These are phyloP conservation scores for Sitophilus oryzae DNA, from an alignment of 1,140 invertebrate species.

Conservation along the genomic window DNA sequence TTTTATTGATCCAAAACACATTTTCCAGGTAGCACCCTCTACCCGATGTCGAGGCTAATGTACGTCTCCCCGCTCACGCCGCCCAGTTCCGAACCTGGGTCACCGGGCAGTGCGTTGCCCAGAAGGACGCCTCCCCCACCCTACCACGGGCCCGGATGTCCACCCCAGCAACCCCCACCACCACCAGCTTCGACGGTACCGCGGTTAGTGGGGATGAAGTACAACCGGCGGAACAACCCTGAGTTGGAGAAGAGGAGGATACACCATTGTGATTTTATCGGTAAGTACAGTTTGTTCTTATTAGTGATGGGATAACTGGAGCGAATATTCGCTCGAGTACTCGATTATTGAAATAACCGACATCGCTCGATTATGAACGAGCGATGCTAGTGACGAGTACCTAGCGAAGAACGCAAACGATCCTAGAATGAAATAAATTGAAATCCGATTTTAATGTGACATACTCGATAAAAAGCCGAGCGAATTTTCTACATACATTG, in stretches of 20 bases:
- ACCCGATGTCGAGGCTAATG: slow-evolving; percentile 52
- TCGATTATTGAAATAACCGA: no score
- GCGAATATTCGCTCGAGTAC: no score
- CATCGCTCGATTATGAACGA: no score
- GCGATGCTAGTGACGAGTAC: slow-evolving; percentile 3
- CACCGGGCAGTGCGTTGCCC: slow-evolving; percentile 56
- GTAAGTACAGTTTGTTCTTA: slow-evolving; percentile 52
- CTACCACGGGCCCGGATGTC: slow-evolving; percentile 51
- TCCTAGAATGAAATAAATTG: no score
- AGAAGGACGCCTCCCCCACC: slow-evolving; percentile 58
- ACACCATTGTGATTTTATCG: slow-evolving; percentile 91
- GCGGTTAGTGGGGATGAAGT: slow-evolving; percentile 49
- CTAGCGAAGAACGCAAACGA: no score
- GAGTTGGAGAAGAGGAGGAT: slow-evolving; percentile 91
- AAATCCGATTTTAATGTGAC: no score
- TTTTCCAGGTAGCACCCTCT: slow-evolving; percentile 37
- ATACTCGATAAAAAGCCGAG: no score
- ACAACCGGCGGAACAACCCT: slow-evolving; percentile 92
- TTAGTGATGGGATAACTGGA: no score
- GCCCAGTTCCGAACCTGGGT: slow-evolving; percentile 76
- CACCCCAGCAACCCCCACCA: slow-evolving; percentile 44
- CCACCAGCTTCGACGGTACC: slow-evolving; percentile 32
- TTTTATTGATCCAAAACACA: background rate
- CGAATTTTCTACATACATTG: no score
- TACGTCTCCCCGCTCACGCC: slow-evolving; percentile 76